Evolutionary conservation across 2,797 vertebrate species (phyloP), one percentile per base, ranked within the genome.

Genomic region (Acipenser transmontanus): DNA sequence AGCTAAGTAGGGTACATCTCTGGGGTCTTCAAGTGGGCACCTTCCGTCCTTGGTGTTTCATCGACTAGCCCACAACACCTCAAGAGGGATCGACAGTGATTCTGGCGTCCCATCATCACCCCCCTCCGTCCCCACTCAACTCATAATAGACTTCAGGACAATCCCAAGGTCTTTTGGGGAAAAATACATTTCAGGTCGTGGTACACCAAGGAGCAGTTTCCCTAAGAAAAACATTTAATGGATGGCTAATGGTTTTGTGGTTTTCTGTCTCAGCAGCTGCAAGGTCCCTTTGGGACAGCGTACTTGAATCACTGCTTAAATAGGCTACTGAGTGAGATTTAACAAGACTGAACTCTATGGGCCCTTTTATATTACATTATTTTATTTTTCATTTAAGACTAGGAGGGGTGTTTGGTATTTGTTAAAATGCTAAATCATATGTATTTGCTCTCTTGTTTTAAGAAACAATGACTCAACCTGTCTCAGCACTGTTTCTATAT

Each of bases 241-340:
- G 60, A 49, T 20, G 11, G 14, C 6, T 8, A 50, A 47, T 48
- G 9, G 34, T 14, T 63, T 63, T 61, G 48, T 49, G 61, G 60
- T 62, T 67, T 56, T 62, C 57, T 49, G 20, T 61, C 62, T 69
- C 62, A 34, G 48, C 49, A 13, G 49, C 49, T 51, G 52, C 49
- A 7, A n/a, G 59, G 52, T 63, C 50, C 47, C 11, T 14, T 14
- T n/a, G 49, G 50, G 10, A 61, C 57, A 48, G 12, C 8, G 51
- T 59, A 52, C 64, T 52, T 66, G 52, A 59, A 66, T 49, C 14
- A 34, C 34, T 13, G 7, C 12, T 6, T 59, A 50, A 11, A 34
- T 59, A 12, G 49, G 47, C 57, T 51, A 49, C 14, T 50, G 17
- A 59, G 47, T 2, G 60, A 11, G 7, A 7, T n/a, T 7, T 62